Conservation (phyloP, 1,140 invertebrate species). For the Drosophila bocqueti region DNA sequence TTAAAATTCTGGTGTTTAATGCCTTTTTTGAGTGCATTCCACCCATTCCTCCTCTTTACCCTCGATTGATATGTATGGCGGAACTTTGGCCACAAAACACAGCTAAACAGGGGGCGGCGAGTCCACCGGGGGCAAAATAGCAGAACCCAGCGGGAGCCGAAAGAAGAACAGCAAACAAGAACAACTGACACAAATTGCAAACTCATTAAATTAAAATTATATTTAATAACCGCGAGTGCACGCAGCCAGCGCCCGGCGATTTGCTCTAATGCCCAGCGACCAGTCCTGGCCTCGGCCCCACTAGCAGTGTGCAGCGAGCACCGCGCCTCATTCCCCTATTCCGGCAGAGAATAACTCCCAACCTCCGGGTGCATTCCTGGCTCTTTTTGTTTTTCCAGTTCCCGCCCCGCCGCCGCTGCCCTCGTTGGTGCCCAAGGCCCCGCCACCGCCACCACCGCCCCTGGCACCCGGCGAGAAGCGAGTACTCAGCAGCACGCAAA, state of each 20-base stretch:
- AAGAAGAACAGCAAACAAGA: conserved; percentile 59
- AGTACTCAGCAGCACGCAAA: conserved; percentile 85
- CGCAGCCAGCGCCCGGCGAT: conserved; percentile 74
- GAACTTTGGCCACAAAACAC: conserved; percentile 53
- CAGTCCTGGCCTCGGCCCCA: conserved; percentile 59
- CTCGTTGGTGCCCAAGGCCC: conserved; percentile 85
- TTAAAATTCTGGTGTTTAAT: neutral
- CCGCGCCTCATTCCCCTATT: neutral
- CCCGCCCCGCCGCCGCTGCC: conserved; percentile 80
- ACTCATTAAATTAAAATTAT: conserved; percentile 84
- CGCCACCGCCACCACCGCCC: conserved; percentile 90
- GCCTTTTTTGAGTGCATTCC: conserved; percentile 9
- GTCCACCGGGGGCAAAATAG: neutral
- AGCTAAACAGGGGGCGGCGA: conserved; percentile 10
- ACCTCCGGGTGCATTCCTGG: conserved; percentile 22
- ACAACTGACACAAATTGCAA: conserved; percentile 81
- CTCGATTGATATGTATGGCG: conserved; percentile 76
- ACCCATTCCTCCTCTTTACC: conserved; percentile 18
- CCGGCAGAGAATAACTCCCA: conserved; percentile 13
- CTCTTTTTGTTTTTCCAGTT: conserved; percentile 53
- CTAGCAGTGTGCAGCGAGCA: conserved; percentile 7
- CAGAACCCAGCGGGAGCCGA: conserved; percentile 18
- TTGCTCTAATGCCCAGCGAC: conserved; percentile 65
- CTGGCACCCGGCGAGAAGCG: conserved; percentile 84
- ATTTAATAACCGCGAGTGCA: conserved; percentile 81